Percentiles rank a stretch among this genome's conserved stretches.
Conservation (phyloP, 2,888 invertebrate species). For the Ellobium chinense region DNA sequence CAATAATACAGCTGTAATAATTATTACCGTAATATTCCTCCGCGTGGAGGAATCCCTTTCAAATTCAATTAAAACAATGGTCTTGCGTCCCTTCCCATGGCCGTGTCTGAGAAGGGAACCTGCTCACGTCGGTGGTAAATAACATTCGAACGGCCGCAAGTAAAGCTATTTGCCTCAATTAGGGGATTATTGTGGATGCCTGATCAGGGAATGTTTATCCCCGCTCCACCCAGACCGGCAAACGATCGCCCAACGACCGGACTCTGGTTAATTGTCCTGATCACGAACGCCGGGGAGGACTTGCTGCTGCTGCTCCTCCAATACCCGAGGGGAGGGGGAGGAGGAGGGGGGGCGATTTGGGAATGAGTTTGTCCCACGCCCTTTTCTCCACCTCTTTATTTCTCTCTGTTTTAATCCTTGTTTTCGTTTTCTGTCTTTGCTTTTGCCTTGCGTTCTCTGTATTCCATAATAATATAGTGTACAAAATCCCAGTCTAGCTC, state of each 20-base stretch:
- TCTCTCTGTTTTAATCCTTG: too few species aligned
- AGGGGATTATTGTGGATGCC: neutral
- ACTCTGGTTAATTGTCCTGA: neutral
- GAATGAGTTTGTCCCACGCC: neutral
- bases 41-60: too few species aligned
- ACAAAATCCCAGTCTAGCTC: too few species aligned
- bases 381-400: too few species aligned
- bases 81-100: too few species aligned
- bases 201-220: neutral
- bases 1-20: too few species aligned
- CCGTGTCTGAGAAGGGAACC: neutral
- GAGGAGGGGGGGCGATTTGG: neutral
- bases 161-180: neutral
- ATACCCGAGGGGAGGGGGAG: neutral
- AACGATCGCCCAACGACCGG: neutral
- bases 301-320: too few species aligned
- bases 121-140: neutral
- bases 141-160: neutral
- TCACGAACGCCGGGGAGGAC: neutral
- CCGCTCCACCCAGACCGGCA: neutral
- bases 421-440: too few species aligned
- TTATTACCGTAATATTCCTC: too few species aligned
- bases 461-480: too few species aligned
- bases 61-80: too few species aligned
- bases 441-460: too few species aligned